Base-by-base conservation (phyloP, 1,140 invertebrate species). In the Camponotus pennsylvanicus region DNA sequence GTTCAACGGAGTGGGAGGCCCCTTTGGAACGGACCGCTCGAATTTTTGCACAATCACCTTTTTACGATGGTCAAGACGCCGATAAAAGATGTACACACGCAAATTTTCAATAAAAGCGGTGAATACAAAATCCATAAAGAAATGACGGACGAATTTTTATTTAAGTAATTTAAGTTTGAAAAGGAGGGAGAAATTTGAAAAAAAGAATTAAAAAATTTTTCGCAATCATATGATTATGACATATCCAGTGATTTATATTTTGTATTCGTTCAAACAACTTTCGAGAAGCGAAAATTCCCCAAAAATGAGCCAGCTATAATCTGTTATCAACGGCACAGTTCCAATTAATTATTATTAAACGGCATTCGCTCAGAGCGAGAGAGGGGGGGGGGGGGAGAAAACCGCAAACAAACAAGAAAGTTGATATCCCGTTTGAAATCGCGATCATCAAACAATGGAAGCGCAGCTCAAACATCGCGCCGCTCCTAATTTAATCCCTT, bases 401-500 rank as follows among this genome's bases (percentile, higher is more conserved):
- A 32, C 7, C 27, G 13, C 1, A 9, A 9, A 45, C 15, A 70
- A 80, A 70, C 66, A 71, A 15, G 40, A 42, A 59, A 71, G 57
- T 59, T 70, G 52, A 34, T 57, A 18, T 40, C 13, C 21, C 45
- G 13, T 37, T 83, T 32, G 55, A 59, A 73, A 45, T 73, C 37
- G 27, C 55, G 15, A 52, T 52, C 27, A 18, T 73, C 79, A 49
- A 75, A 59, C 78, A 69, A 59, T 32, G 15, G 15, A 21, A 59
- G 4, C 27, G 18, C 13, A 27, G 1, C 37, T 57, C 37, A 42
- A 70, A 42, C 78, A 67, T 42, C 66, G 15, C 66, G 18, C 37
- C 21, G 79, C 15, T 37, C 42, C 67, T 82, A 82, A 83, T 83
- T 83, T 63, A 83, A 83, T 75, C 79, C 55, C 55, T 49, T 59